Conservation (phyloP, 2,888 invertebrate species). For the Lordiphosa fenestrarum region DNA sequence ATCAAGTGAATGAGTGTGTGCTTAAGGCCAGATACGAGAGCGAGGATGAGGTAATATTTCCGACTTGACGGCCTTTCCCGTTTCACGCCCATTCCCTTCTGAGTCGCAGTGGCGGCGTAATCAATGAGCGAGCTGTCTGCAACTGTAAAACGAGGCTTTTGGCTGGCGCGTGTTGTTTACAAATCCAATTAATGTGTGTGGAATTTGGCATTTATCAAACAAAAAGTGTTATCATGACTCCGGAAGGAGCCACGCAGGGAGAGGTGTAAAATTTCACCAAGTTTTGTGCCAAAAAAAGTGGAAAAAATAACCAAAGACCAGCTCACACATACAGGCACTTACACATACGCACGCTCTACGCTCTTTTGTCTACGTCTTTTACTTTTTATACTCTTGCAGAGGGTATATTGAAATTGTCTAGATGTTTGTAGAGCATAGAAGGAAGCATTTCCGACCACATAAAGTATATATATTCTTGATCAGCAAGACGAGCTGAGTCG, state of each 20-base stretch:
- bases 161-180: constrained; percentile 66
- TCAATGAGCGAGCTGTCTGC: constrained; percentile 49
- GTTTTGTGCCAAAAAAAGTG: constrained; percentile 27
- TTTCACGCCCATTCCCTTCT: constrained; percentile 54
- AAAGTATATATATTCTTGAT: too few relatives aligned
- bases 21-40: constrained; percentile 14
- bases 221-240: constrained; percentile 29
- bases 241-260: constrained; percentile 21
- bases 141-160: constrained; percentile 53
- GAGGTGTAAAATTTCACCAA: constrained; percentile 22
- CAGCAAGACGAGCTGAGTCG: too few relatives aligned
- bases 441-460: too few relatives aligned
- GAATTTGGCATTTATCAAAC: constrained; percentile 29
- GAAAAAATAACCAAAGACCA: constrained; percentile 36
- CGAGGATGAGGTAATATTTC: constrained; percentile 64
- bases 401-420: too few relatives aligned
- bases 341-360: constrained; percentile 47
- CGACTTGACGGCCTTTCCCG: constrained; percentile 33
- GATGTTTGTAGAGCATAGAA: too few relatives aligned
- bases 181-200: constrained; percentile 32
- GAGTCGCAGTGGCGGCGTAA: constrained; percentile 47
- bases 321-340: constrained; percentile 33
- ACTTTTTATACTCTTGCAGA: too few relatives aligned
- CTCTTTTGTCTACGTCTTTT: constrained; percentile 74
- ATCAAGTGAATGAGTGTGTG: constrained; percentile 41